A percentile compares a stretch with the other conserved stretches of the same genome.
phyloP scores from a whole-genome alignment of 23 tunicate species.

The Ciona savignyi region DNA sequence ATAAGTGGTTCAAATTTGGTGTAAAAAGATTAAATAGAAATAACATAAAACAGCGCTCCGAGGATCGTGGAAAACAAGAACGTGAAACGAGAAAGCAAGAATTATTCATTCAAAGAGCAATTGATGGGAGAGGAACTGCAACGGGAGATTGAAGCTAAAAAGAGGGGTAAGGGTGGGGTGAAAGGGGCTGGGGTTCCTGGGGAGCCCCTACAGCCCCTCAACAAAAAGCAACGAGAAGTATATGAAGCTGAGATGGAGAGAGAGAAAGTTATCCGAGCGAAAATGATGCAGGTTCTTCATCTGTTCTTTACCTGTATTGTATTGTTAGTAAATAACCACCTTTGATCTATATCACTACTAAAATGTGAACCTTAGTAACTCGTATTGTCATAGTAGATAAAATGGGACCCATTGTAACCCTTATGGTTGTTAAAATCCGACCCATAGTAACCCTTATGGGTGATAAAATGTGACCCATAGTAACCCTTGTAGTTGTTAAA shows the following conservation, averaged over 20 bases:
- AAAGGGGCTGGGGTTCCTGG: slow-evolving; percentile 21
- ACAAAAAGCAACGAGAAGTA: slow-evolving; percentile 78
- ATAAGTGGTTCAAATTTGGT: background rate
- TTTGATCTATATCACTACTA: too few species aligned
- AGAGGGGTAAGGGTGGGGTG: slow-evolving; percentile 41
- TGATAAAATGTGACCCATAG: too few species aligned
- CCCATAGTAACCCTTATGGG: too few species aligned
- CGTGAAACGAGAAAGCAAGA: slow-evolving; percentile 75
- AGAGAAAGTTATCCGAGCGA: slow-evolving; percentile 42
- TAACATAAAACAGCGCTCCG: slow-evolving; percentile 39
- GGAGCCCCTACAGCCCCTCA: slow-evolving; percentile 10
- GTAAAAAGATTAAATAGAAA: background rate
- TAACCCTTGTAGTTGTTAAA: too few species aligned
- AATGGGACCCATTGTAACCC: too few species aligned
- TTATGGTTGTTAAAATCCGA: too few species aligned
- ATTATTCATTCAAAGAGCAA: slow-evolving; percentile 83
- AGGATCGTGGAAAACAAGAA: slow-evolving; percentile 70
- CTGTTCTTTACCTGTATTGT: background rate
- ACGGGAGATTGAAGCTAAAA: slow-evolving; percentile 63
- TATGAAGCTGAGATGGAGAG: slow-evolving; percentile 64
- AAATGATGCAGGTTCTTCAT: slow-evolving; percentile 23
- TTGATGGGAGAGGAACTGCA: slow-evolving; percentile 40
- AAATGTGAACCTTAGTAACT: too few species aligned
- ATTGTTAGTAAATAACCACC: background rate
- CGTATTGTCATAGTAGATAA: too few species aligned